phyloP scores from a whole-genome alignment of 1,140 invertebrate genomes.

The Akabosia matsudoensis region DNA sequence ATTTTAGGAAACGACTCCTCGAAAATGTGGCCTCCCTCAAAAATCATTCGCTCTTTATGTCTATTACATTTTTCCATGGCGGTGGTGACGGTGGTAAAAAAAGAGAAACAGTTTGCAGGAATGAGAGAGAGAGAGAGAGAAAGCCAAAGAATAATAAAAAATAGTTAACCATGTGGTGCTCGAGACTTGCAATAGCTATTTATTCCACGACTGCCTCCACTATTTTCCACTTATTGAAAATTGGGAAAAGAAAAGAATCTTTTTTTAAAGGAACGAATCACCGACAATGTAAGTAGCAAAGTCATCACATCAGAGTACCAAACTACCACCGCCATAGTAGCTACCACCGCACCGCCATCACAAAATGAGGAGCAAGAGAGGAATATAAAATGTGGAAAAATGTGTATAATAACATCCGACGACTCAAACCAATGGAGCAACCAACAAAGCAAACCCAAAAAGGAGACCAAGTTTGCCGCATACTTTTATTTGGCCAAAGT shows the following conservation, averaged over 20 bases:
- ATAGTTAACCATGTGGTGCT: conserved; percentile 16
- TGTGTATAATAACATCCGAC: background rate
- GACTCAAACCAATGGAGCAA: background rate
- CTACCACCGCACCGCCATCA: background rate
- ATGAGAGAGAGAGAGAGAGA: background rate
- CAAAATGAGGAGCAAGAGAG: background rate
- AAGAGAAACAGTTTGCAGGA: background rate
- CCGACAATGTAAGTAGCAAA: background rate
- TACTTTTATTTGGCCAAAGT: conserved; percentile 24
- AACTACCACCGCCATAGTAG: background rate
- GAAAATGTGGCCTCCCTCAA: conserved; percentile 44
- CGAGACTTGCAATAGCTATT: background rate
- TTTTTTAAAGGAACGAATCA: background rate
- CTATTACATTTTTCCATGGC: conserved; percentile 29
- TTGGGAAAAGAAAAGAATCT: background rate
- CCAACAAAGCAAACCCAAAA: conserved; percentile 20
- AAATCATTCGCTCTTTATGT: conserved; percentile 40
- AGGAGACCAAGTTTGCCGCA: conserved; percentile 20
- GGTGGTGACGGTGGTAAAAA: background rate
- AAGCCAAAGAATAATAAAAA: conserved; percentile 2
- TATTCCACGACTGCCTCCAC: background rate
- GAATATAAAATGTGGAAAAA: background rate
- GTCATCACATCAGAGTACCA: background rate
- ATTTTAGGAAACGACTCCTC: conserved; percentile 31
- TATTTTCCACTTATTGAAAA: background rate